A percentile compares a stretch with the other conserved stretches of the same genome.
phyloP scores from a whole-genome alignment of 2,113 vertebrate genomes.

The Rhynchopsitta pachyrhyncha region DNA sequence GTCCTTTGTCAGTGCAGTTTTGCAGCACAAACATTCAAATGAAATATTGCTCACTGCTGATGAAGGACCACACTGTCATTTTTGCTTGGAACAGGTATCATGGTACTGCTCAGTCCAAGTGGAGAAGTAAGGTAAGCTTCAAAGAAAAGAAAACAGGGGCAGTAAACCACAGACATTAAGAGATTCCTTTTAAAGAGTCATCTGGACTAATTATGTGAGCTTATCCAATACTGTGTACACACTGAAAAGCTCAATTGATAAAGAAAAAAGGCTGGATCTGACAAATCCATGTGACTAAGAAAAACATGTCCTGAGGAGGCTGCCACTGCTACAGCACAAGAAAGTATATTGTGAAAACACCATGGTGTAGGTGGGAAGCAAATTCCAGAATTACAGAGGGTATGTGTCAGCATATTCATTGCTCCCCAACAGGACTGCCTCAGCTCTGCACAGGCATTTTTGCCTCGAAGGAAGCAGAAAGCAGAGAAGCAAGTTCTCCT shows the following conservation, averaged over 20 bases:
- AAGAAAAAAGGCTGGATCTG: conserved; percentile 25
- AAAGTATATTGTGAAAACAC: conserved; percentile 52
- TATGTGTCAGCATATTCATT: conserved; percentile 21
- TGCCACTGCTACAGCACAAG: conserved; percentile 15
- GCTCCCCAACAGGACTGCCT: not conserved
- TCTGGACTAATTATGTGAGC: not conserved
- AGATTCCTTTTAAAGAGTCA: not conserved
- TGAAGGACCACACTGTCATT: not conserved
- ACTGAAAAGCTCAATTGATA: conserved; percentile 22
- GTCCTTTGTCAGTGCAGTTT: fast-evolving
- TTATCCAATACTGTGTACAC: not conserved
- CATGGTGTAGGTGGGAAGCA: not conserved
- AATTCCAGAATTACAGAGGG: conserved; percentile 29
- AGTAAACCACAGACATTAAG: not conserved
- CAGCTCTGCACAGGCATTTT: not conserved
- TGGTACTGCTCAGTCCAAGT: not conserved
- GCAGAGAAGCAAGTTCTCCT: not conserved
- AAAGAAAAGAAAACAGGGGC: not conserved
- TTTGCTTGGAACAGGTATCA: not conserved
- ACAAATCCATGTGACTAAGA: conserved; percentile 49
- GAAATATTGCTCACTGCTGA: not conserved
- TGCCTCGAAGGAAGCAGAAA: not conserved
- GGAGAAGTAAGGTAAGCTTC: not conserved
- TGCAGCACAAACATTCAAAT: not conserved
- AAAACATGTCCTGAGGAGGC: conserved; percentile 41